These are phyloP conservation scores for Phymorhynchus buccinoides DNA, from an alignment of 1,140 invertebrate genomes.

Conservation along the genomic window DNA sequence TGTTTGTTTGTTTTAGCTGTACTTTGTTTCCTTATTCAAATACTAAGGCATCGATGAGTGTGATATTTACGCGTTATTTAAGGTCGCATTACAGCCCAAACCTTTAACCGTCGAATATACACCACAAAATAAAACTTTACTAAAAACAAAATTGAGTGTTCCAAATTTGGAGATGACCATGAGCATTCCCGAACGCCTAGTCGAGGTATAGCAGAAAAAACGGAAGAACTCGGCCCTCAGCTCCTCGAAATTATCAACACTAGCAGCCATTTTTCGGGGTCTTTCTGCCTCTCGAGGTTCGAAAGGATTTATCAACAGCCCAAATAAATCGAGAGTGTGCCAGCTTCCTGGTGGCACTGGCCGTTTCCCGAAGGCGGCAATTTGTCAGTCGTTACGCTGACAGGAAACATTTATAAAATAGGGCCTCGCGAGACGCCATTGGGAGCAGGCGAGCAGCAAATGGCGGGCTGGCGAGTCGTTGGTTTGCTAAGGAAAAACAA, in stretches of 20 bases:
- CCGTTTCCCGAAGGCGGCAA: not conserved
- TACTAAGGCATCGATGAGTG: too few species aligned
- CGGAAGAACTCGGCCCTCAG: too few species aligned
- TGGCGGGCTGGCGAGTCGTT: not conserved
- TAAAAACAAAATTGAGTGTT: too few species aligned
- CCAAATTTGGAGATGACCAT: too few species aligned
- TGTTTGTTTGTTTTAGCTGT: too few species aligned
- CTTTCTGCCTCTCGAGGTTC: not conserved
- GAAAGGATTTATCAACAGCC: constrained; percentile 7
- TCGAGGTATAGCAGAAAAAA: too few species aligned
- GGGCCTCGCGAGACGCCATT: not conserved
- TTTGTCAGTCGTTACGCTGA: not conserved
- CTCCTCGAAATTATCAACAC: not conserved
- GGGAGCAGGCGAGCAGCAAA: not conserved
- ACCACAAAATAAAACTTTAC: too few species aligned
- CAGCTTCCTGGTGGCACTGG: not conserved
- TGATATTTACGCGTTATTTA: too few species aligned
- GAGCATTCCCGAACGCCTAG: too few species aligned
- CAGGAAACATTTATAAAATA: constrained; percentile 12
- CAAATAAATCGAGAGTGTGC: not conserved
- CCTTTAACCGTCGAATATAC: too few species aligned
- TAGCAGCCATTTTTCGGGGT: not conserved
- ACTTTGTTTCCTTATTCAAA: too few species aligned
- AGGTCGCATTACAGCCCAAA: too few species aligned
- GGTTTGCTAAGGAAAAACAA: not conserved